Percentiles rank a stretch among this genome's conserved stretches.
Evolutionary conservation across 2,797 vertebrate species (phyloP).

Genomic region (Enteromius radiatus): DNA sequence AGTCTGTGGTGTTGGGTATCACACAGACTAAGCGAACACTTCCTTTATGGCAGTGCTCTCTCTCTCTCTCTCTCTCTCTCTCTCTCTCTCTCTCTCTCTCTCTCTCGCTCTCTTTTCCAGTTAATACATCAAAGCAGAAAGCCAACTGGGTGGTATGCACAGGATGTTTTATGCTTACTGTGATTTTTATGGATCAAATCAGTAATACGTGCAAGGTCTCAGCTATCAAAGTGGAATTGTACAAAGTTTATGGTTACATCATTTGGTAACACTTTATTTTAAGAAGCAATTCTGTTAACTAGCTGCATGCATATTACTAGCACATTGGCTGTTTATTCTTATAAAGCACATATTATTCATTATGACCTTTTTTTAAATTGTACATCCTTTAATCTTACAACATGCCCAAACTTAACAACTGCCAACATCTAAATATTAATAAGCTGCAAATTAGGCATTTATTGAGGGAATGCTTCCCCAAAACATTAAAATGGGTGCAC

Average conservation of each 20-base stretch:
- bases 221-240: neutral
- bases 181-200: slow-evolving; percentile 10
- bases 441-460: too few species aligned
- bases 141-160: slow-evolving; percentile 41
- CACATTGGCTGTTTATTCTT: neutral
- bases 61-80: slow-evolving; percentile 50
- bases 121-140: slow-evolving; percentile 45
- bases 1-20: slow-evolving; percentile 60
- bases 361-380: neutral
- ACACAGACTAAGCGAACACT: slow-evolving; percentile 55
- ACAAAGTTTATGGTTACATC: neutral
- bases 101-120: slow-evolving; percentile 37
- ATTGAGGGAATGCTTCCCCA: too few species aligned
- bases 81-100: slow-evolving; percentile 40
- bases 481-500: too few species aligned
- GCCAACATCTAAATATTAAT: too few species aligned
- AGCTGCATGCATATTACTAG: neutral
- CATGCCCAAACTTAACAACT: too few species aligned
- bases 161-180: slow-evolving; percentile 28
- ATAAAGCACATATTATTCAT: neutral
- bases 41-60: slow-evolving; percentile 53
- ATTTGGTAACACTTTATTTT: slow-evolving; percentile 1
- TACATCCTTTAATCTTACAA: neutral
- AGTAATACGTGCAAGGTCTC: neutral
- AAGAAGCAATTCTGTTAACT: neutral